These are phyloP conservation scores for Petrocephalus zakoni DNA, from an alignment of 2,113 vertebrate genomes.

Conservation along the genomic window DNA sequence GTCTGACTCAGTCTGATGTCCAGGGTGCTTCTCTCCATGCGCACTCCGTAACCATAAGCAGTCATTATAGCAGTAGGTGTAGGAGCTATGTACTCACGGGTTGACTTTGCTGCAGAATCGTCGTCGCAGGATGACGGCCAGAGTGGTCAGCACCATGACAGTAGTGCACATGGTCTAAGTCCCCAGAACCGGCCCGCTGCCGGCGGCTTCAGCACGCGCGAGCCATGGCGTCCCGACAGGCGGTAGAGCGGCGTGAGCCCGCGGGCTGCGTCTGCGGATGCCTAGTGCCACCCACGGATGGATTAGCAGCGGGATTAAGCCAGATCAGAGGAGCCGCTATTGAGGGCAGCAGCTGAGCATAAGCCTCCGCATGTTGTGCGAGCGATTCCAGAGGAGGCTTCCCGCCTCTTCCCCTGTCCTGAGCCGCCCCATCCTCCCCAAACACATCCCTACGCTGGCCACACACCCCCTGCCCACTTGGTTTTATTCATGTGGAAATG, in stretches of 20 bases:
- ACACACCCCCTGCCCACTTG: background rate
- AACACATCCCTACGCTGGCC: background rate
- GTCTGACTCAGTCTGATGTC: background rate
- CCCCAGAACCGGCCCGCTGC: constrained; percentile 12
- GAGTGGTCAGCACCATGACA: constrained; percentile 58
- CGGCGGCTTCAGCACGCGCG: constrained; percentile 26
- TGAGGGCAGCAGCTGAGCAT: constrained; percentile 18
- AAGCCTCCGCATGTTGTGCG: constrained; percentile 28
- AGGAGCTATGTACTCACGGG: constrained; percentile 46
- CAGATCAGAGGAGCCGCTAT: constrained; percentile 38
- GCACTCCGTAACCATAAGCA: background rate
- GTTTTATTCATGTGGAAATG: background rate
- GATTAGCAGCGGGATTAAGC: constrained; percentile 54
- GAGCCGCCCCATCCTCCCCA: background rate
- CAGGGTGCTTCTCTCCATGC: background rate
- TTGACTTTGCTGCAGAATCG: constrained; percentile 43
- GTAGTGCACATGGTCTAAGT: constrained; percentile 57
- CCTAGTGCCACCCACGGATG: constrained; percentile 24
- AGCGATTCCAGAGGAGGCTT: constrained; percentile 6
- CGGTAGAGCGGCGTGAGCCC: background rate
- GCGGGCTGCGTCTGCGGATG: background rate
- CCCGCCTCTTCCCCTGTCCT: background rate
- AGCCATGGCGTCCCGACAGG: constrained; percentile 15
- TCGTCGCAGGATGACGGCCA: constrained; percentile 49
- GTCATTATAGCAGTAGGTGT: background rate